phyloP scores from a whole-genome alignment of 2,888 invertebrate species.

The Deroplatys truncata region DNA sequence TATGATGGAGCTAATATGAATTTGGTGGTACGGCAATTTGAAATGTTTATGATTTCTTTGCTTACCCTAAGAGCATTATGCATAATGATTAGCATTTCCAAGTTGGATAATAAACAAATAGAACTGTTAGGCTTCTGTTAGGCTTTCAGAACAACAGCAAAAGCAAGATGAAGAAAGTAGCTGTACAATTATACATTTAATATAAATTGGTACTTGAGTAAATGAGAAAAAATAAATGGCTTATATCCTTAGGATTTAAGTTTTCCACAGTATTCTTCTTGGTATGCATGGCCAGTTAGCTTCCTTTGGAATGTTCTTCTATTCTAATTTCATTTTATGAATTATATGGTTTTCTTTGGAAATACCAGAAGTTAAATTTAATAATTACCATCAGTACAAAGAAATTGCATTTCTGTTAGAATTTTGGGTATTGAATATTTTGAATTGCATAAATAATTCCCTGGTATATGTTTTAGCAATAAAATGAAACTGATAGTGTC shows the following conservation, averaged over 20 bases:
- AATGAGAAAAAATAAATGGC: background rate
- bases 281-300: background rate
- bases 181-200: too few relatives aligned
- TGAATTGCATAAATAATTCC: background rate
- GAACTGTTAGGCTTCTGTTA: too few relatives aligned
- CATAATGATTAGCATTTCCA: background rate
- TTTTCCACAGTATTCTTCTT: background rate
- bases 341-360: background rate
- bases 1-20: background rate
- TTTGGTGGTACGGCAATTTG: background rate
- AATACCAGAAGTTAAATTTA: background rate
- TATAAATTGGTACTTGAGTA: background rate
- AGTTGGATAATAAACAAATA: too few relatives aligned
- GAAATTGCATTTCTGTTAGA: too few relatives aligned
- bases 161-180: too few relatives aligned
- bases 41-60: background rate
- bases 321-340: too few relatives aligned
- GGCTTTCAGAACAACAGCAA: too few relatives aligned
- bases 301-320: too few relatives aligned
- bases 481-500: too few relatives aligned
- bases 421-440: background rate
- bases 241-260: too few relatives aligned
- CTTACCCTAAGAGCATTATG: background rate
- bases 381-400: background rate
- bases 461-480: too few relatives aligned